A percentile compares a stretch with the other conserved stretches of the same genome.
phyloP scores from a whole-genome alignment of 92 coral and sea anemone species.

The Desmophyllum pertusum region DNA sequence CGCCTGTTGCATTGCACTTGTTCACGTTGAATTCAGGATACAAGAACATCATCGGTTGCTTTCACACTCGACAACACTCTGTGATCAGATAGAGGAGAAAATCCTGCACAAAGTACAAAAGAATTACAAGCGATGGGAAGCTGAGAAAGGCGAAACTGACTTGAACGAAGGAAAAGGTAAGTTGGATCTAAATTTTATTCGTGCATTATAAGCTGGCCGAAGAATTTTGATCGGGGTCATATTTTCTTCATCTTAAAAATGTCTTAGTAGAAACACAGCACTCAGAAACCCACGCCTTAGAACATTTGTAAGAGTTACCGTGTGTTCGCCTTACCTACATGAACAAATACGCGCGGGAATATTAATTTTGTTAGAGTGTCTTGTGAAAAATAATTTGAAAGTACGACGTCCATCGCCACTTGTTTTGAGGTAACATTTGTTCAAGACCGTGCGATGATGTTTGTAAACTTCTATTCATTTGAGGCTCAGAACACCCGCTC shows the following conservation, averaged over 20 bases:
- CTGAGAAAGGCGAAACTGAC: not conserved
- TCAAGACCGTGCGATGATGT: no score
- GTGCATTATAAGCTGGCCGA: not conserved
- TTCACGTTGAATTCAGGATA: constrained; percentile 1
- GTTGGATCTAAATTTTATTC: not conserved
- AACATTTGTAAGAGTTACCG: no score
- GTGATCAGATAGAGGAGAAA: constrained; percentile 22
- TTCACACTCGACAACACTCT: constrained; percentile 4
- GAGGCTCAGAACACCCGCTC: no score
- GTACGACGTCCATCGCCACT: no score
- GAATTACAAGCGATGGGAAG: not conserved
- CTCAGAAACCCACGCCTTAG: no score
- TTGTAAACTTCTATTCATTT: no score
- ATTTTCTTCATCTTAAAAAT: not conserved
- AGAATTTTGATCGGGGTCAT: not conserved
- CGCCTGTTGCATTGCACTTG: constrained; percentile 4
- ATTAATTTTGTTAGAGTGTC: no score
- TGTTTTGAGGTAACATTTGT: no score
- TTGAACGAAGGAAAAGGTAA: not conserved
- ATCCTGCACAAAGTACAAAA: constrained; percentile 10
- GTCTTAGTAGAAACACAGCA: no score
- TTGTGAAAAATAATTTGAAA: no score
- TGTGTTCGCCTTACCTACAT: no score
- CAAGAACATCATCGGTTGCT: constrained; percentile 9
- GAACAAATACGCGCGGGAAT: no score